phyloP scores from a whole-genome alignment of 2,113 vertebrate genomes.

The Rana temporaria region DNA sequence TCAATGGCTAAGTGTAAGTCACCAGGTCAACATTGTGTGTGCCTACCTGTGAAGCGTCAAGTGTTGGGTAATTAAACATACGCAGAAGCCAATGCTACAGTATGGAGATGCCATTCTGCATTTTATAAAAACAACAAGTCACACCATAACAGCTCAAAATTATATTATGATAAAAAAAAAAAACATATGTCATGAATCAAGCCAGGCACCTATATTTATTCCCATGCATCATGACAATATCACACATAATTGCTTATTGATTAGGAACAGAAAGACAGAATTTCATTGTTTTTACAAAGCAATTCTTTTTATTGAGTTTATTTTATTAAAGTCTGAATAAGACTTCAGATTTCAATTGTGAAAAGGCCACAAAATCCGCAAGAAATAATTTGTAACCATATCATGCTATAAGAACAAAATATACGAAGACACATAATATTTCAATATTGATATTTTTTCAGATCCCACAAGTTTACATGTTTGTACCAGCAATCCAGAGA shows the following conservation, averaged over 20 bases:
- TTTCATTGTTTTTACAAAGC: neutral
- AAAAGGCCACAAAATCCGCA: constrained; percentile 3
- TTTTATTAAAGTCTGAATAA: constrained; percentile 28
- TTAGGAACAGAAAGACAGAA: neutral
- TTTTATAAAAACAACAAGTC: neutral
- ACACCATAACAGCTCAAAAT: neutral
- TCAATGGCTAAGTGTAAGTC: constrained; percentile 5
- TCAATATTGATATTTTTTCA: too few species aligned
- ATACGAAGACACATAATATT: neutral
- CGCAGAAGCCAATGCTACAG: neutral
- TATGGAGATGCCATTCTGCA: neutral
- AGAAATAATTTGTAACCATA: neutral
- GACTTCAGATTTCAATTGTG: constrained; percentile 5
- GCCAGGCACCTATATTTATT: neutral
- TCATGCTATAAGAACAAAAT: neutral
- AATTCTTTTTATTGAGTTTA: constrained; percentile 27
- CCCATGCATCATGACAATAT: constrained; percentile 1
- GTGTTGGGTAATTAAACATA: neutral
- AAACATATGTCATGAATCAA: constrained; percentile 11
- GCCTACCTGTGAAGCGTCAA: neutral
- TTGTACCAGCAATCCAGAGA: too few species aligned
- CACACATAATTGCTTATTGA: constrained; percentile 31
- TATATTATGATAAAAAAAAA: neutral
- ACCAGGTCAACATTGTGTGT: constrained; percentile 1
- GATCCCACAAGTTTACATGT: too few species aligned